These are phyloP conservation scores for Melipona beecheii DNA, from an alignment of 2,888 invertebrate genomes.

Conservation along the genomic window DNA sequence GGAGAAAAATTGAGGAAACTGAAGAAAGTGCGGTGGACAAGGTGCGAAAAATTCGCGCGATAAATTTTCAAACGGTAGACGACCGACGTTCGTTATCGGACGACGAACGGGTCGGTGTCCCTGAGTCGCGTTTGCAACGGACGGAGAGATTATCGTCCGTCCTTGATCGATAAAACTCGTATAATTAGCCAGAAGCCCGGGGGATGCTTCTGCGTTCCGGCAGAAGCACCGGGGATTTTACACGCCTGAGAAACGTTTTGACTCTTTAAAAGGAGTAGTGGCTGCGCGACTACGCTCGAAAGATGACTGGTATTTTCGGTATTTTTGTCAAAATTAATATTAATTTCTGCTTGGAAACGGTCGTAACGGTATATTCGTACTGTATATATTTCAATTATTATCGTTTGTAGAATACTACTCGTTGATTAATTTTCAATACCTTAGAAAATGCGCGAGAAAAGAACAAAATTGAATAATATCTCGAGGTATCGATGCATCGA, in stretches of 20 bases:
- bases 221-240: conserved; percentile 32
- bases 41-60: not conserved
- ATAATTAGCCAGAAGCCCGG: conserved; percentile 18
- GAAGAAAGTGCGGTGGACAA: not conserved
- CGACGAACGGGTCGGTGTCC: not conserved
- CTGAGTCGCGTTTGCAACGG: conserved; percentile 28
- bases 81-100: conserved; percentile 15
- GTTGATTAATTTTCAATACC: not conserved
- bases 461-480: no score
- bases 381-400: no score
- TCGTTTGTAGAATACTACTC: no score
- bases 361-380: no score
- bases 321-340: no score
- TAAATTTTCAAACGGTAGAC: not conserved
- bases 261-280: conserved; percentile 65
- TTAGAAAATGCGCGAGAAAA: no score
- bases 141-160: conserved; percentile 32
- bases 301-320: no score
- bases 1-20: not conserved
- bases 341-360: no score
- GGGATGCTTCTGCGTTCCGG: conserved; percentile 27
- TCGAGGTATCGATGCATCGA: no score
- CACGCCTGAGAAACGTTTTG: conserved; percentile 55
- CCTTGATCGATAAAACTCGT: conserved; percentile 54
- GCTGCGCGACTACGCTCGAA: not conserved